These are phyloP conservation scores for Pentamera pediparva DNA, from an alignment of 53 echinoderm and acorn worm genomes.

Conservation along the genomic window DNA sequence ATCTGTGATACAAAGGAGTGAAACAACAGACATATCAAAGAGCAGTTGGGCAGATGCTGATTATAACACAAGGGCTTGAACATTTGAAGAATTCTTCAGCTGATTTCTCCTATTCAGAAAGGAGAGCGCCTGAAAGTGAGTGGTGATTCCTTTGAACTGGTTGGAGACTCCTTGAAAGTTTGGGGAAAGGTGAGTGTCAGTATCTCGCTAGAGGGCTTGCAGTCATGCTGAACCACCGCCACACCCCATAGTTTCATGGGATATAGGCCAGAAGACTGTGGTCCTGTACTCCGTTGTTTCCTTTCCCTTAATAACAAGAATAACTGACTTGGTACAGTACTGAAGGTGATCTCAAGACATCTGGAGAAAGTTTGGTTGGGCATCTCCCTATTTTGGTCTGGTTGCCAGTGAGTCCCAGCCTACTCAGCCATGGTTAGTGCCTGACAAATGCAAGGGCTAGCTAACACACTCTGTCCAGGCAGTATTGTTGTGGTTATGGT, in stretches of 20 bases:
- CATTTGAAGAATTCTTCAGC: too few relatives aligned
- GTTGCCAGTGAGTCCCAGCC: too few relatives aligned
- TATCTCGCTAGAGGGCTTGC: background rate
- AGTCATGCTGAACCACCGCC: background rate
- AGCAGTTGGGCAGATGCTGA: background rate
- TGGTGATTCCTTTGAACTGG: constrained; percentile 64
- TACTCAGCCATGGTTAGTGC: too few relatives aligned
- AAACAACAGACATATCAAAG: background rate
- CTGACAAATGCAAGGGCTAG: too few relatives aligned
- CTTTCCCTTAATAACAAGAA: background rate
- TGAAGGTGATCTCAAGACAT: too few relatives aligned
- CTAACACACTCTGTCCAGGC: too few relatives aligned
- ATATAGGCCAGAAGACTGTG: background rate
- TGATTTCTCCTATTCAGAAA: background rate
- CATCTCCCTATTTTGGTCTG: too few relatives aligned
- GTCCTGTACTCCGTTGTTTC: background rate
- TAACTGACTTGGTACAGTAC: too few relatives aligned
- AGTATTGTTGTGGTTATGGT: too few relatives aligned
- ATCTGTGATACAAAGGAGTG: background rate
- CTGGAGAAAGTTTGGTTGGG: too few relatives aligned
- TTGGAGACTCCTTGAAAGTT: constrained; percentile 48
- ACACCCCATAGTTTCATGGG: background rate
- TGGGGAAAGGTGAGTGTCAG: constrained; percentile 46
- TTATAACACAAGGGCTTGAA: too few relatives aligned
- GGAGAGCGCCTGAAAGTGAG: constrained; percentile 5